Conservation (phyloP, 1,140 invertebrate species). For the Papilio aristodemus region DNA sequence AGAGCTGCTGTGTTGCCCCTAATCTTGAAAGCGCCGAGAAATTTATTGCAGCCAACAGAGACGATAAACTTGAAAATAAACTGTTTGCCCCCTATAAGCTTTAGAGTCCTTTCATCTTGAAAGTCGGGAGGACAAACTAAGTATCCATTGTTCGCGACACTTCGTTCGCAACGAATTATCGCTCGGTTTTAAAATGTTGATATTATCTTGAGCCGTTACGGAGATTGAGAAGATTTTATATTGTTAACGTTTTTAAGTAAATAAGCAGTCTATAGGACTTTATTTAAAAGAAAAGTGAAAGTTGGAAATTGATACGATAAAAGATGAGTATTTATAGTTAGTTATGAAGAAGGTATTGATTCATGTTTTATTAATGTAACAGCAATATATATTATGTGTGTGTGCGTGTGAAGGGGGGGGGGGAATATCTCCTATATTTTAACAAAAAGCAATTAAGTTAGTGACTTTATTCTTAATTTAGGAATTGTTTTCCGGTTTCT, state of each 20-base stretch:
- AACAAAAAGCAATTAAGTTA: background rate
- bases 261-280: background rate
- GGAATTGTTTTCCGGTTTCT: conserved; percentile 19
- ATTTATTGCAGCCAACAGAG: conserved; percentile 44
- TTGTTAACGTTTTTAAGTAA: background rate
- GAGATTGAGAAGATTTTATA: background rate
- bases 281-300: background rate
- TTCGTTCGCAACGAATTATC: conserved; percentile 43
- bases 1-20: conserved; percentile 32
- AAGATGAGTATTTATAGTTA: no score
- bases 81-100: conserved; percentile 40
- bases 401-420: no score
- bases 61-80: conserved; percentile 49
- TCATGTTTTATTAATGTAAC: no score
- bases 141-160: conserved; percentile 43
- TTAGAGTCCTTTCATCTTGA: conserved; percentile 25
- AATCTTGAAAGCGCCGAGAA: conserved; percentile 38
- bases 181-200: conserved; percentile 7
- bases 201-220: background rate
- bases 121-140: conserved; percentile 31
- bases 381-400: no score
- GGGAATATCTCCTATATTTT: no score
- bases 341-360: no score
- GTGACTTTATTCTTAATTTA: conserved; percentile 6
- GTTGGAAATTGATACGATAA: background rate